A percentile compares a stretch with the other conserved stretches of the same genome.
Evolutionary conservation across 2,888 invertebrate genomes (phyloP).

Genomic region (Drosophila nr. perissopoda): DNA sequence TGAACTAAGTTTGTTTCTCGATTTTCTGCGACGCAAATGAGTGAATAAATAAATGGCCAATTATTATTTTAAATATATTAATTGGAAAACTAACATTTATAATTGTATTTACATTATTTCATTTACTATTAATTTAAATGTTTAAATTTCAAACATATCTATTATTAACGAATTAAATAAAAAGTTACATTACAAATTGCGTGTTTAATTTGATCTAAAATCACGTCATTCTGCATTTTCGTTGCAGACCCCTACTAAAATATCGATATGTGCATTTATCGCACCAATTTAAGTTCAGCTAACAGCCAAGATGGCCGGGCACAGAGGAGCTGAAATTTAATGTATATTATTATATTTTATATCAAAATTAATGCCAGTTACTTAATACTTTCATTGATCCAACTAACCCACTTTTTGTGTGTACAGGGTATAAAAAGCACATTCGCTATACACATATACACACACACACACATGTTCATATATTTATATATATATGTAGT

Average conservation of each 20-base stretch:
- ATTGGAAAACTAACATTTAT: not conserved
- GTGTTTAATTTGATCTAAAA: not conserved
- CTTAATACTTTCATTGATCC: not conserved
- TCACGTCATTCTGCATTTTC: not conserved
- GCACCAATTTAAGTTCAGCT: not conserved
- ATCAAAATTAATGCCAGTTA: not conserved
- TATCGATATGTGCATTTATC: not conserved
- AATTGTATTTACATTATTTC: no score
- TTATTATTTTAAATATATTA: not conserved
- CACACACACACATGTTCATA: not conserved
- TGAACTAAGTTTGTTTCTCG: no score
- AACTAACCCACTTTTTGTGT: not conserved
- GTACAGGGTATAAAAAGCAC: not conserved
- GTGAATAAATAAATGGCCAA: not conserved
- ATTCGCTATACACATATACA: not conserved
- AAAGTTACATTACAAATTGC: not conserved
- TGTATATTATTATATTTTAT: not conserved
- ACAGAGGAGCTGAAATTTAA: not conserved
- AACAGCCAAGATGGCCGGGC: not conserved
- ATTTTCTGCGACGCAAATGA: no score
- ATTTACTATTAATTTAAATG: no score
- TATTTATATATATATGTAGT: not conserved
- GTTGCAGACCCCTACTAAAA: not conserved
- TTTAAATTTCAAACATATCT: not conserved
- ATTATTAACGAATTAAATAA: not conserved